Conservation (phyloP, 2,113 vertebrate genomes). For the Silurus meridionalis region DNA sequence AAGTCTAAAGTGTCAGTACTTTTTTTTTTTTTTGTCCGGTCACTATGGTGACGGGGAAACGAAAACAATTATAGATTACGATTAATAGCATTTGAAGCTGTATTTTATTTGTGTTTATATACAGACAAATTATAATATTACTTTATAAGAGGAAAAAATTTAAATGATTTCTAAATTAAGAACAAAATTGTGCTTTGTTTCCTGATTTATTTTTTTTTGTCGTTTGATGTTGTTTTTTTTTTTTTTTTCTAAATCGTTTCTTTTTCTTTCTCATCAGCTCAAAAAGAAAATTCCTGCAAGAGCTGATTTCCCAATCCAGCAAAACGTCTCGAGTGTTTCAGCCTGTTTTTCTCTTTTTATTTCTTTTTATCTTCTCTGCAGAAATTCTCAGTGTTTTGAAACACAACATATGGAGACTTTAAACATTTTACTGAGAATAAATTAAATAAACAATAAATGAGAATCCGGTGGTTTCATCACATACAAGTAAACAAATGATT, state of each 20-base stretch:
- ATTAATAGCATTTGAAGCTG: not conserved
- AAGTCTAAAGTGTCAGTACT: no score
- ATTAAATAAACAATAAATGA: no score
- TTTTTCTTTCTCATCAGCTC: not conserved
- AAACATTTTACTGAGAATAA: no score
- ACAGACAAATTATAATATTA: not conserved
- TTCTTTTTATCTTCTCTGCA: no score
- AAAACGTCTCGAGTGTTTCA: not conserved
- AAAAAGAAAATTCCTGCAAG: not conserved
- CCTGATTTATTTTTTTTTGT: not conserved
- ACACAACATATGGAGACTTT: no score
- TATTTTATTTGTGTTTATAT: not conserved
- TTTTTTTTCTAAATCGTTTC: not conserved
- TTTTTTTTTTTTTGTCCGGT: no score
- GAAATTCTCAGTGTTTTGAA: no score
- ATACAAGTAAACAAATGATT: no score
- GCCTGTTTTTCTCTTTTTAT: no score
- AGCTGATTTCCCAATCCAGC: not conserved
- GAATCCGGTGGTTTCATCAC: no score
- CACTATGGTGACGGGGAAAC: no score
- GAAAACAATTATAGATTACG: no score
- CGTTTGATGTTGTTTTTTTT: not conserved
- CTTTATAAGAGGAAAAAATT: not conserved
- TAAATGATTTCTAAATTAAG: not conserved
- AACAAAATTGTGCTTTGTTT: not conserved